phyloP scores from a whole-genome alignment of 1,140 invertebrate species.

The Pissodes strobi region DNA sequence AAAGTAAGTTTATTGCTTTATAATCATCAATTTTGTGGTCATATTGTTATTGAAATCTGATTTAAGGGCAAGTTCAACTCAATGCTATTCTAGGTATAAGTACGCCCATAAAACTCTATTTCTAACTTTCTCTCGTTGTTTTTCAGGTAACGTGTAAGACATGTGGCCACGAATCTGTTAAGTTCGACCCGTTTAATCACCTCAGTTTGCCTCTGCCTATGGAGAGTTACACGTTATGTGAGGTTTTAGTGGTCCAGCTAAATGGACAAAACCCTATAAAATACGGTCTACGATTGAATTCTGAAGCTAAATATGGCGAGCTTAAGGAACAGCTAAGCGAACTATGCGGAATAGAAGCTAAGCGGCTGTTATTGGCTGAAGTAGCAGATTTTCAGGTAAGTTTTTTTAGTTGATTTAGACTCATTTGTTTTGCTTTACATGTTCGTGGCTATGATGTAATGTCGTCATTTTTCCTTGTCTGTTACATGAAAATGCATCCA shows the following conservation, averaged over 20 bases:
- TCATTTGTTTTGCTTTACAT: too few species aligned
- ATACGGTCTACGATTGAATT: conserved; percentile 79
- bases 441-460: too few species aligned
- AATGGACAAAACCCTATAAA: conserved; percentile 80
- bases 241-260: conserved; percentile 73
- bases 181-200: conserved; percentile 89
- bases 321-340: conserved; percentile 72
- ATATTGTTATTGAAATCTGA: too few species aligned
- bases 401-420: too few species aligned
- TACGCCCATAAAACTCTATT: too few species aligned
- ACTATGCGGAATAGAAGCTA: conserved; percentile 65
- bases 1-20: conserved; percentile 57
- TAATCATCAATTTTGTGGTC: not conserved
- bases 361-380: conserved; percentile 71
- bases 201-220: conserved; percentile 84
- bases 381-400: conserved; percentile 67
- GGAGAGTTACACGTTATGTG: conserved; percentile 74
- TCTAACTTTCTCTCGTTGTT: too few species aligned
- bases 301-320: conserved; percentile 75
- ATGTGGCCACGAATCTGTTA: conserved; percentile 79
- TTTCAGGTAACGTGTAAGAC: conserved; percentile 70
- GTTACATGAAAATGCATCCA: too few species aligned
- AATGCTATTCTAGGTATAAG: too few species aligned
- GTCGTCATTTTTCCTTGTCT: too few species aligned
- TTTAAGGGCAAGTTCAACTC: too few species aligned